Base-by-base conservation (phyloP, 2,888 invertebrate genomes). In the Leptinotarsa haldemani region DNA sequence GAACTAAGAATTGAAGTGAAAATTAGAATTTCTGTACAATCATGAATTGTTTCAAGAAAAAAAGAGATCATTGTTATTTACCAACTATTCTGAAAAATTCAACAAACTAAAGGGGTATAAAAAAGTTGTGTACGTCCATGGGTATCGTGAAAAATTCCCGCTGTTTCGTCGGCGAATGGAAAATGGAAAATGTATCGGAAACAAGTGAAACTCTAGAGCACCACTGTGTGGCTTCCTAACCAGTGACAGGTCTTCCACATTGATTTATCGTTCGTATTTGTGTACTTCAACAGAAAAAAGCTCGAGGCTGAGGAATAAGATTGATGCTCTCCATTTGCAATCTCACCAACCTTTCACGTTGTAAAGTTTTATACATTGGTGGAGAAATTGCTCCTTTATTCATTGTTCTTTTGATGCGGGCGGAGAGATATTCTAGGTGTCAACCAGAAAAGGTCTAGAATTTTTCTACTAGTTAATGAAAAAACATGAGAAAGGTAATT, bases 201-300 rank as follows among this genome's bases (percentile, higher is more conserved):
- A 73, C 73, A 71, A 74, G 77, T 69, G 73, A 76, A 78, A 76
- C 74, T 76, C 74, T 71, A 71, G 50, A 50, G 40, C 70, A 80
- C 80, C 80, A 81, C 81, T 78, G 80, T 78, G 81, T 81, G 81
- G 78, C 78, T 78, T 78, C 78, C 78, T 78, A 85, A 82, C 84
- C 83, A 84, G 85, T 85, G 86, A 86, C 86, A 86, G 86, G 83
- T 85, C 83, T 84, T 85, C 82, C 85, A 83, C 86, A 86, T 86
- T 86, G 86, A 86, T 86, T 86, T 86, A 86, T 86, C 84, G 86
- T 85, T 83, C 84, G 85, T 85, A 86, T 86, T 86, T 86, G 85
- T 86, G 86, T 86, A 83, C 84, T 84, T 83, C 84, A 82, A 81
- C 50, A 82, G 83, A 85, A 86, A 85, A 85, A 85, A 83, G 82